Base-by-base conservation (phyloP, 2,797 vertebrate species). In the Sciaenops ocellatus region DNA sequence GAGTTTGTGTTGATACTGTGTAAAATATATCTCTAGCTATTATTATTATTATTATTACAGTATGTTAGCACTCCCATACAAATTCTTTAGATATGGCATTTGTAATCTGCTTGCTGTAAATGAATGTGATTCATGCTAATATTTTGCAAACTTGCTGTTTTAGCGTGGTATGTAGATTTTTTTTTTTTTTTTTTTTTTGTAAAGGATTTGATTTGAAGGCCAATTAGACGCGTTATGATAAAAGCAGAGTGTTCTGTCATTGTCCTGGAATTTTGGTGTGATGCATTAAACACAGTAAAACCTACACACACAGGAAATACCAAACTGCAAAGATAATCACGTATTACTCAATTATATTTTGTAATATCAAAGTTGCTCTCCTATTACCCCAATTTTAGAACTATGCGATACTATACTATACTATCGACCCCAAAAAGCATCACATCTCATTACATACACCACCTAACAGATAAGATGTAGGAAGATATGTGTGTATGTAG, bases 111-210 rank as follows among this genome's bases (percentile, higher is more conserved):
- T 76, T 10, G 46, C 5, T 66, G 42, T 41, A 47, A 61, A 71
- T 55, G 3, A 48, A 47, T 38, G 26, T 13, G n/a, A 67, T 64
- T 65, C 22, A 54, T 15, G n/a, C 10, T 28, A 65, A 69, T 56
- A 18, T 51, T 1, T 38, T 18, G 13, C 34, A 52, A 34, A 15
- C 34, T 51, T 3, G 28, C 51, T 69, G n/a, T 55, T 50, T 15
- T 56, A 50, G 51, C 38, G 30, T 15, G 41, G 52, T 9, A 59
- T 62, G 34, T 10, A 64, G n/a, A 18, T 44, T 52, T 7, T 52
- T 41, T 5, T 78, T 72, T 72, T 81, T 2, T 52, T 41, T 5
- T 78, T 73, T 73, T 81, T 85, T 76, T 74, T 44, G n/a, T 64
- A 44, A 59, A 78, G 50, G 11, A 9, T 42, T 38, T 8, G 1